These are phyloP conservation scores for Agraylea sexmaculata DNA, from an alignment of 1,140 invertebrate genomes.

Conservation along the genomic window DNA sequence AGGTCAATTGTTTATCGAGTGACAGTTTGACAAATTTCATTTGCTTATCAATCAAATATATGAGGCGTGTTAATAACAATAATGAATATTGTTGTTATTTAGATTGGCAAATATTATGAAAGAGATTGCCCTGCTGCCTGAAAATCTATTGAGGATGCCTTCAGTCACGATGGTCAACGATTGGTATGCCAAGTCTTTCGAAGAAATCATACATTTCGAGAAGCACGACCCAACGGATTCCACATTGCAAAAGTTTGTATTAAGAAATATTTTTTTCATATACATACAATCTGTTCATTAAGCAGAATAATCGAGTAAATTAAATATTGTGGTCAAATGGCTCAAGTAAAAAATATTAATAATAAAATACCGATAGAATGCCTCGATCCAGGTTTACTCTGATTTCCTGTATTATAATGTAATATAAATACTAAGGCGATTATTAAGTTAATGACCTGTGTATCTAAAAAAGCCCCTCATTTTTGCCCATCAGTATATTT, in stretches of 20 bases:
- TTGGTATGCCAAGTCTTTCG: slow-evolving; percentile 86
- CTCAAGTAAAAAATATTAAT: no score
- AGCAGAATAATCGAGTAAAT: no score
- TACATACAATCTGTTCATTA: no score
- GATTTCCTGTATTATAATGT: no score
- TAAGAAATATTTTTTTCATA: background rate
- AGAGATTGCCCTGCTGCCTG: slow-evolving; percentile 87
- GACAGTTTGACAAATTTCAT: background rate
- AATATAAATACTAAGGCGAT: no score
- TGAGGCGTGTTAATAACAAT: background rate
- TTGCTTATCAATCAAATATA: slow-evolving; percentile 7
- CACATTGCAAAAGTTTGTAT: slow-evolving; percentile 48
- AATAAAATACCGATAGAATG: no score
- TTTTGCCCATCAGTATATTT: no score
- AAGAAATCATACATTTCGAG: slow-evolving; percentile 88
- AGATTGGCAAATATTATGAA: slow-evolving; percentile 97
- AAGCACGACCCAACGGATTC: slow-evolving; percentile 54
- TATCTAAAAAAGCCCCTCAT: no score
- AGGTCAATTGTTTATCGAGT: background rate
- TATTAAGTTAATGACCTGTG: no score
- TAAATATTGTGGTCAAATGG: no score
- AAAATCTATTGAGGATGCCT: slow-evolving; percentile 77
- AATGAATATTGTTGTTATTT: slow-evolving; percentile 12
- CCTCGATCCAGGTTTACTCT: no score
- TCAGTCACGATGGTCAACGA: slow-evolving; percentile 79